Evolutionary conservation across 2,113 vertebrate species (phyloP), one percentile per base, ranked within the genome.

Genomic region (Perccottus glenii): DNA sequence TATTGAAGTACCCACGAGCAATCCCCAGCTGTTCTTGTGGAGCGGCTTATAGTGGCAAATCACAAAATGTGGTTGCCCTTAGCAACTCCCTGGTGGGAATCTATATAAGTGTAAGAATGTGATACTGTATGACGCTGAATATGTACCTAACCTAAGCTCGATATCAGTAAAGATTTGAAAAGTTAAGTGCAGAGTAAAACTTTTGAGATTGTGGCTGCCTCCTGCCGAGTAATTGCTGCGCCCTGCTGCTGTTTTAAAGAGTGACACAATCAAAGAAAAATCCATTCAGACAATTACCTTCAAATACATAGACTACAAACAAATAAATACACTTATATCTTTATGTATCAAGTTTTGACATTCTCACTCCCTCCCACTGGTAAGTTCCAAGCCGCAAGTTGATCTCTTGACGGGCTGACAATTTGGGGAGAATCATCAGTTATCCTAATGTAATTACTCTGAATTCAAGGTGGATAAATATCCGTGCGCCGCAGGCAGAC

Each of bases 381-480:
- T 84, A 84, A 90, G 87, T 78, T 77, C 87, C 43, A 48, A 52
- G 83, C 82, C 77, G 19, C 65, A 3, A 84, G 84, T 81, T 79
- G 63, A 51, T n/a, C 77, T 86, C 76, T 50, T 79, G 73, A 83
- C 69, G 71, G 80, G 58, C 45, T 80, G 72, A 81, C 70, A 68
- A 77, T 75, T 75, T 64, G 74, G 64, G 67, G 77, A 79, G 77
- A 86, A 74, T 84, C 83, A 86, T 86, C 80, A 85, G 84, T 89
- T 89, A 85, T 86, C 84, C 79, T 70, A 43, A 50, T 67, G 77
- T 81, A 90, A 90, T 89, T 87, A 89, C 78, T 78, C 72, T 64
- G 74, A 82, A 88, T 84, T 90, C 85, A 86, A 86, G 80, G 83
- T 83, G 71, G 72, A 75, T 77, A 81, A 81, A 81, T 78, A 84